These are phyloP conservation scores for Luscinia luscinia DNA, from an alignment of 2,797 vertebrate genomes.

Conservation along the genomic window DNA sequence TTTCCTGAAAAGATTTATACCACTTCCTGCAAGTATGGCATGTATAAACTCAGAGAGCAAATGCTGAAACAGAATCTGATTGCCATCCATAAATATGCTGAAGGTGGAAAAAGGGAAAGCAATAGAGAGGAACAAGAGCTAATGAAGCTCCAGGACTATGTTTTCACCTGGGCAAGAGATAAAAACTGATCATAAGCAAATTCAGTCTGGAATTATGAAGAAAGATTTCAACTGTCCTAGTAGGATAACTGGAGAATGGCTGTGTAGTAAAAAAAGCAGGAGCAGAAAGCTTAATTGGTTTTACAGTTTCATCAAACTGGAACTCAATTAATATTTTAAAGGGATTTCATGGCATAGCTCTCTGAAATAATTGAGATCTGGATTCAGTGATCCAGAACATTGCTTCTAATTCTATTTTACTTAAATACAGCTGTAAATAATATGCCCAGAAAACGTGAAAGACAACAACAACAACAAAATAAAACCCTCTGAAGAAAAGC, in stretches of 20 bases:
- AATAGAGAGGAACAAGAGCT: not conserved
- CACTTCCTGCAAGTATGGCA: not conserved
- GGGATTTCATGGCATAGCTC: constrained; percentile 25
- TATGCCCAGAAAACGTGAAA: not conserved
- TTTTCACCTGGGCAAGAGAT: not conserved
- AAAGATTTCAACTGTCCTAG: not conserved
- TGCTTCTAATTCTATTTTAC: constrained; percentile 32
- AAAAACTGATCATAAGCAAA: not conserved
- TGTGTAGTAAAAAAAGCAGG: not conserved
- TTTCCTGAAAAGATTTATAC: not conserved
- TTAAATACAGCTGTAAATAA: constrained; percentile 45
- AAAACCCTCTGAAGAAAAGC: not conserved
- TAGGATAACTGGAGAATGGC: not conserved
- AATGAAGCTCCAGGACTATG: not conserved
- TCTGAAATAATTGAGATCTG: constrained; percentile 40
- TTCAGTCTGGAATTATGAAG: not conserved
- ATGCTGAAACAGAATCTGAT: not conserved
- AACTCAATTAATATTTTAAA: constrained; percentile 64
- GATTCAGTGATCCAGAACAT: constrained; percentile 51
- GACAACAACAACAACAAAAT: not conserved
- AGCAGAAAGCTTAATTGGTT: constrained; percentile 17
- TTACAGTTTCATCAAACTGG: constrained; percentile 38
- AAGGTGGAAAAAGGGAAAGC: constrained; percentile 7
- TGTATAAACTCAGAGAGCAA: not conserved
- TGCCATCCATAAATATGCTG: not conserved